Conservation (phyloP, 2,113 vertebrate genomes). For the Leucosticte australis region DNA sequence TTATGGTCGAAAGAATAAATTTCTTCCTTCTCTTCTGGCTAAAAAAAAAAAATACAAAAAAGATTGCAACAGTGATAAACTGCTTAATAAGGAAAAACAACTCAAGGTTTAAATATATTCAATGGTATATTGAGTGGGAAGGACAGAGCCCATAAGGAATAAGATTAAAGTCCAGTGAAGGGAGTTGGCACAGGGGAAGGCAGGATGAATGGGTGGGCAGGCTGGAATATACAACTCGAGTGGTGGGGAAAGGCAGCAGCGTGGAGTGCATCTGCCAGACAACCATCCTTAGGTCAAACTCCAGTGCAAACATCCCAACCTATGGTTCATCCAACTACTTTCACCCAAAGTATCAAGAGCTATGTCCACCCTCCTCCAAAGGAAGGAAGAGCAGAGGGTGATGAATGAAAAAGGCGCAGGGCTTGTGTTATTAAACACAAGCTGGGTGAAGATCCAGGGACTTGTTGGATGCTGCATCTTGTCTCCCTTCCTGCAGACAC, state of each 20-base stretch:
- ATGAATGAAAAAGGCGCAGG: neutral
- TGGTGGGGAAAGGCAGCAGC: neutral
- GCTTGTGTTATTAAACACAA: neutral
- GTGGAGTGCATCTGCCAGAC: neutral
- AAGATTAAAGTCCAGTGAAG: neutral
- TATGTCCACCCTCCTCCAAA: neutral
- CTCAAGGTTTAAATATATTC: conserved; percentile 7
- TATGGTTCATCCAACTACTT: neutral
- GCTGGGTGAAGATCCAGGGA: neutral
- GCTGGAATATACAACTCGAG: neutral
- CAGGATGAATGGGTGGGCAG: neutral
- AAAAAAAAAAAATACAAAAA: neutral
- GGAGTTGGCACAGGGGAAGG: neutral
- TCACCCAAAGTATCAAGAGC: neutral
- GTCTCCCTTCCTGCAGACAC: neutral
- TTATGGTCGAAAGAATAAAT: conserved; percentile 58
- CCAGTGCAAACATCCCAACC: neutral
- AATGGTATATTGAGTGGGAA: conserved; percentile 2
- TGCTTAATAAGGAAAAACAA: conserved; percentile 58
- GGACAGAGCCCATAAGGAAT: neutral
- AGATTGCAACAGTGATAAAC: conserved; percentile 27
- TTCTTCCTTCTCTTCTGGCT: neutral
- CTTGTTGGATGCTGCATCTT: neutral
- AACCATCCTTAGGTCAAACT: neutral
- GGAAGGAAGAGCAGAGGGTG: neutral